These are phyloP conservation scores for Machimus atricapillus DNA, from an alignment of 2,888 invertebrate species.

Conservation along the genomic window DNA sequence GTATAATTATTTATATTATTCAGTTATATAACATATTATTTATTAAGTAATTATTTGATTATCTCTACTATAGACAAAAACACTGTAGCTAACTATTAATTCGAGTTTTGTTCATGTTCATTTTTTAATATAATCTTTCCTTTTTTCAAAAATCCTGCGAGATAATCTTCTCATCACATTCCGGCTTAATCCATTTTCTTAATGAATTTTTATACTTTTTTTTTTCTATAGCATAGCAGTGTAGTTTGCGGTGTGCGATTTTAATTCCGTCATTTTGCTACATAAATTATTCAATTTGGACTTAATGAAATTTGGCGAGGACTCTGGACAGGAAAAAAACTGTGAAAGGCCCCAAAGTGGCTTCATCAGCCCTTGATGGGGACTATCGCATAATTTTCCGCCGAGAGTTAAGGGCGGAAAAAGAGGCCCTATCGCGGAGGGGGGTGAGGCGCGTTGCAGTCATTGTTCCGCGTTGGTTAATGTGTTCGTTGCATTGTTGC, in stretches of 20 bases:
- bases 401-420: background rate
- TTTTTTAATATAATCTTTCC: too few relatives aligned
- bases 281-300: slow-evolving; percentile 43
- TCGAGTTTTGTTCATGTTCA: too few relatives aligned
- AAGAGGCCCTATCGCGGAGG: background rate
- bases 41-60: too few relatives aligned
- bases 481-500: background rate
- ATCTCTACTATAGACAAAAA: too few relatives aligned
- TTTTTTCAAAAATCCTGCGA: background rate
- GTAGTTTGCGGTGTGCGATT: slow-evolving; percentile 18
- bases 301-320: slow-evolving; percentile 43
- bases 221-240: background rate
- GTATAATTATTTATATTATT: too few relatives aligned
- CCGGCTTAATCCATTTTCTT: background rate
- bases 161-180: background rate
- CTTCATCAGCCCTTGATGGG: background rate
- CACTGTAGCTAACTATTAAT: too few relatives aligned
- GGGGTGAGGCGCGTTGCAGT: background rate
- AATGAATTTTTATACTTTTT: background rate
- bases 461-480: background rate
- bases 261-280: slow-evolving; percentile 43
- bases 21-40: too few relatives aligned
- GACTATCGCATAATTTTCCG: background rate
- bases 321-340: background rate
- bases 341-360: background rate